Percentiles rank a stretch among this genome's conserved stretches.
Conservation (phyloP, 2,113 vertebrate genomes). For the Perca fluviatilis region DNA sequence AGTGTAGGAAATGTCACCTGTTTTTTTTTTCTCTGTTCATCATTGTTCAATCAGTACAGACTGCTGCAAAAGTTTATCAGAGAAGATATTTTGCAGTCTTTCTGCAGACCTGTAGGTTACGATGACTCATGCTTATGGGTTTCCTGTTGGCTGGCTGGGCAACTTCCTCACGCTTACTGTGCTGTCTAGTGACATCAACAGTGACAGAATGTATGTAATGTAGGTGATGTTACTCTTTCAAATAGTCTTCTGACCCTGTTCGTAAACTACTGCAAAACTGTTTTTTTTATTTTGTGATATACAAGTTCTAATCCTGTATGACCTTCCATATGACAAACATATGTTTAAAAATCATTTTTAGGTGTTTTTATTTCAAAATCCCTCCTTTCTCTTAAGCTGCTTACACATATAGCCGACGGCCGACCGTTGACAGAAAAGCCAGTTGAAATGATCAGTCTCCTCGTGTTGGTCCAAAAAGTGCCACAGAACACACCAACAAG, state of each 20-base stretch:
- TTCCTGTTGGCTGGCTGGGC: slow-evolving; percentile 35
- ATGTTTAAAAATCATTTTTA: too few species aligned
- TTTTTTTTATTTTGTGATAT: neutral
- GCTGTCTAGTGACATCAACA: slow-evolving; percentile 28
- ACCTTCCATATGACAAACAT: too few species aligned
- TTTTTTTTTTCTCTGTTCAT: neutral
- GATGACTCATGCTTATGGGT: slow-evolving; percentile 13
- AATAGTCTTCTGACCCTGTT: slow-evolving; percentile 29
- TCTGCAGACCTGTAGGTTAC: neutral
- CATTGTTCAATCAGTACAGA: neutral
- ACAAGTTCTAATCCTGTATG: neutral
- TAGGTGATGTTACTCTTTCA: slow-evolving; percentile 34
- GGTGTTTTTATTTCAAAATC: too few species aligned
- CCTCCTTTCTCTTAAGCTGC: too few species aligned
- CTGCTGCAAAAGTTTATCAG: neutral
- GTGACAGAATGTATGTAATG: neutral
- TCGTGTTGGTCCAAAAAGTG: too few species aligned
- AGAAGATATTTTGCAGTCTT: neutral
- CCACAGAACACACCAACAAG: too few species aligned
- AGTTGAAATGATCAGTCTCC: too few species aligned
- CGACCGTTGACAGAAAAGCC: too few species aligned
- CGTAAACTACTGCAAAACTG: neutral
- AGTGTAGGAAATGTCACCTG: too few species aligned
- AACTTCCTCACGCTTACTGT: slow-evolving; percentile 44
- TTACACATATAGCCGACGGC: too few species aligned